Conservation (phyloP, 2,113 vertebrate species). For the Seriola quinqueradiata region DNA sequence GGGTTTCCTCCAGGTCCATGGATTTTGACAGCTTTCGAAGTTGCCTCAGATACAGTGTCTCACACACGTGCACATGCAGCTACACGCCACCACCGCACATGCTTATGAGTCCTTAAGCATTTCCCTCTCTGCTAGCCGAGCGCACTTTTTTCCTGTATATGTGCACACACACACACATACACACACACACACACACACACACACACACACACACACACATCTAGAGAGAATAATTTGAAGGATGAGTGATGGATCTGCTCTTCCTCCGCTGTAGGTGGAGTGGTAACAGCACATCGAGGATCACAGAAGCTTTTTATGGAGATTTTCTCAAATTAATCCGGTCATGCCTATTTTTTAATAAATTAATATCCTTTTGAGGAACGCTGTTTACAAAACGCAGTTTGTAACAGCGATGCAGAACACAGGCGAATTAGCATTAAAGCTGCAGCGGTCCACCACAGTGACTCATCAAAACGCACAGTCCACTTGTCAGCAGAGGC, state of each 20-base stretch:
- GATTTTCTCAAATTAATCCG: constrained; percentile 16
- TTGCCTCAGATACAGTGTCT: constrained; percentile 53
- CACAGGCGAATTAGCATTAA: constrained; percentile 27
- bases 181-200: constrained; percentile 8
- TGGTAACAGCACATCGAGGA: neutral
- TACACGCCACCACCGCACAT: constrained; percentile 35
- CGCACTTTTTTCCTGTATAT: too few species aligned
- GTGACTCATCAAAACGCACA: constrained; percentile 53
- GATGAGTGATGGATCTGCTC: constrained; percentile 30
- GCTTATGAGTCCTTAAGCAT: constrained; percentile 29
- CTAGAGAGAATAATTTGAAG: constrained; percentile 70
- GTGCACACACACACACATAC: too few species aligned
- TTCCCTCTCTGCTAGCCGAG: neutral
- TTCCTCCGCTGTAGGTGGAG: constrained; percentile 17
- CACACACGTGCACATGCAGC: constrained; percentile 2
- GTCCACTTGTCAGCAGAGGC: constrained; percentile 48
- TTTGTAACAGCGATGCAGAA: constrained; percentile 13
- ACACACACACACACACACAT: constrained; percentile 11
- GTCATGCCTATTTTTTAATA: neutral
- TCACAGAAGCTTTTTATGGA: constrained; percentile 17
- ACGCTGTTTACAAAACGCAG: neutral
- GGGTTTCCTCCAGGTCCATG: constrained; percentile 25
- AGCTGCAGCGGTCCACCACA: constrained; percentile 28
- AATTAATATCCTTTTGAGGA: constrained; percentile 20
- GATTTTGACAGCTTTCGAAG: constrained; percentile 78